phyloP scores from a whole-genome alignment of 2,797 vertebrate genomes.

The Peromyscus melanophrys region DNA sequence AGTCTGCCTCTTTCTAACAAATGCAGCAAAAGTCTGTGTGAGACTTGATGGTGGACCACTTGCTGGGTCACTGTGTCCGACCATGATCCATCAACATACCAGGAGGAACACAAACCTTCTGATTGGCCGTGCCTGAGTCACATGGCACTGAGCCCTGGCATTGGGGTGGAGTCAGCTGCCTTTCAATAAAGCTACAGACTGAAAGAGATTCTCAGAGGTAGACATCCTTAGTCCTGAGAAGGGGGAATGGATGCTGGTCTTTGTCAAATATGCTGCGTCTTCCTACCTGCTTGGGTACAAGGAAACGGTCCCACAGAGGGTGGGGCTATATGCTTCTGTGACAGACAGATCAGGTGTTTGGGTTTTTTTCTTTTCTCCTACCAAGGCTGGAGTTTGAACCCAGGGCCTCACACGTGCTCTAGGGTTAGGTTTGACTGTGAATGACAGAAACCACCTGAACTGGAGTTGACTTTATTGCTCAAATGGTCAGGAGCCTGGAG shows the following conservation, averaged over 20 bases:
- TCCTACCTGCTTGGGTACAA: not conserved
- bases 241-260: not conserved
- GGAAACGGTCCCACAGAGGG: accelerated
- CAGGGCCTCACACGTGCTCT: not conserved
- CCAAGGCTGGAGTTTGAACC: not conserved
- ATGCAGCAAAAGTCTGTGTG: not conserved
- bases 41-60: not conserved
- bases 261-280: not conserved
- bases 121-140: slow-evolving; percentile 14
- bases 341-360: not conserved
- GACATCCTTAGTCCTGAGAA: not conserved
- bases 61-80: not conserved
- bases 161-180: accelerated
- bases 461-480: not conserved
- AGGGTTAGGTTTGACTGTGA: not conserved
- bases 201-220: not conserved
- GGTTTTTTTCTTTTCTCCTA: not conserved
- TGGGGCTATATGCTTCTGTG: not conserved
- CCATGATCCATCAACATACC: not conserved
- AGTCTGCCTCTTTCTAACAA: not conserved
- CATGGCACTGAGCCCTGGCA: not conserved
- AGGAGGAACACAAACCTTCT: not conserved
- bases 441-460: not conserved
- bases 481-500: not conserved
- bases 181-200: not conserved